Percentiles rank a stretch among this genome's conserved stretches.
These are phyloP conservation scores for Diceros bicornis DNA, from an alignment of 2,797 vertebrate species.

Conservation along the genomic window DNA sequence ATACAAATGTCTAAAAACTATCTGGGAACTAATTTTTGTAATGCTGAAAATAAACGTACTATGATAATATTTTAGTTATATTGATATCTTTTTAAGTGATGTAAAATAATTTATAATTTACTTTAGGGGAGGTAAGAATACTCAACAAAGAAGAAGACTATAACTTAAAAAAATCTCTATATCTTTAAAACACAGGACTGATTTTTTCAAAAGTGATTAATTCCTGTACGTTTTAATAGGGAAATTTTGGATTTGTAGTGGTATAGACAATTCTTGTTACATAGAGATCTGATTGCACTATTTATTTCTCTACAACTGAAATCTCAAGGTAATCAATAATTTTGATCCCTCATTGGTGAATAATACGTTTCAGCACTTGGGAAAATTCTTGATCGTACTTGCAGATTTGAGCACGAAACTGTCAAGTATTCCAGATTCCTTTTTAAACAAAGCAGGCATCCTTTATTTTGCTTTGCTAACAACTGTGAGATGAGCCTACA, in stretches of 20 bases:
- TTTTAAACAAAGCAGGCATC: slow-evolving; percentile 9
- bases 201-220: slow-evolving; percentile 42
- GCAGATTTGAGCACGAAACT: neutral
- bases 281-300: neutral
- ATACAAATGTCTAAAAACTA: slow-evolving; percentile 58
- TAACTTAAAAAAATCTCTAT: neutral
- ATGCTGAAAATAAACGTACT: slow-evolving; percentile 63
- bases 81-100: slow-evolving; percentile 63
- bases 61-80: neutral
- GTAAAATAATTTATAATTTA: slow-evolving; percentile 76
- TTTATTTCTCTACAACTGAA: neutral
- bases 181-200: slow-evolving; percentile 14
- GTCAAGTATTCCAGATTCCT: neutral
- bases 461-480: slow-evolving; percentile 13
- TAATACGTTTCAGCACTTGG: neutral
- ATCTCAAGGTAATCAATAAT: slow-evolving; percentile 57
- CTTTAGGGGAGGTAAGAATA: slow-evolving; percentile 49
- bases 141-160: slow-evolving; percentile 40
- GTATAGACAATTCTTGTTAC: neutral
- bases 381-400: slow-evolving; percentile 7
- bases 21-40: slow-evolving; percentile 64
- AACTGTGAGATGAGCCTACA: neutral
- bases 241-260: neutral
- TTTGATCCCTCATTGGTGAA: neutral
- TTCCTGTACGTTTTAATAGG: neutral